Evolutionary conservation across 2,113 vertebrate species (phyloP).

Genomic region (Daphoenositta chrysoptera): DNA sequence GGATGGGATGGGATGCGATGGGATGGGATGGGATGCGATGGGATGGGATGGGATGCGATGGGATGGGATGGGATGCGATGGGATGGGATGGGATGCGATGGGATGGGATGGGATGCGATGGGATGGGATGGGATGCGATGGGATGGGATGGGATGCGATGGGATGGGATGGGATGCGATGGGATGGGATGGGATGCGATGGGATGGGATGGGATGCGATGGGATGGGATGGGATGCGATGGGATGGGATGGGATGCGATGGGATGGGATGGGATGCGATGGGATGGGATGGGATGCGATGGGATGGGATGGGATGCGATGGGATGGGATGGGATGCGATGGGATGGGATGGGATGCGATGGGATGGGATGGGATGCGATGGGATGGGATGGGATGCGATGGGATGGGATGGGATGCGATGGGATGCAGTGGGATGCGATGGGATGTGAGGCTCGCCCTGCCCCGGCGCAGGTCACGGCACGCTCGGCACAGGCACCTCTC

Average conservation of each 20-base stretch:
- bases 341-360: background rate
- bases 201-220: background rate
- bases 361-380: too few relatives aligned
- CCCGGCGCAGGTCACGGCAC: rapidly evolving
- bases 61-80: background rate
- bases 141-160: background rate
- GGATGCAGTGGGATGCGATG: background rate
- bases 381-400: background rate
- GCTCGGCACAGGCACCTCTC: background rate
- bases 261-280: background rate
- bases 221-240: background rate
- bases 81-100: background rate
- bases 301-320: background rate
- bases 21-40: background rate
- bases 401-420: background rate
- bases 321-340: background rate
- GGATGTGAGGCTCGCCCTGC: rapidly evolving
- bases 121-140: background rate
- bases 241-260: background rate
- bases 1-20: background rate
- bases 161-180: background rate
- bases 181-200: background rate
- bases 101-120: background rate
- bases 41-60: background rate
- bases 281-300: background rate